phyloP scores from a whole-genome alignment of 1,140 invertebrate genomes.

The Teleogryllus occipitalis region DNA sequence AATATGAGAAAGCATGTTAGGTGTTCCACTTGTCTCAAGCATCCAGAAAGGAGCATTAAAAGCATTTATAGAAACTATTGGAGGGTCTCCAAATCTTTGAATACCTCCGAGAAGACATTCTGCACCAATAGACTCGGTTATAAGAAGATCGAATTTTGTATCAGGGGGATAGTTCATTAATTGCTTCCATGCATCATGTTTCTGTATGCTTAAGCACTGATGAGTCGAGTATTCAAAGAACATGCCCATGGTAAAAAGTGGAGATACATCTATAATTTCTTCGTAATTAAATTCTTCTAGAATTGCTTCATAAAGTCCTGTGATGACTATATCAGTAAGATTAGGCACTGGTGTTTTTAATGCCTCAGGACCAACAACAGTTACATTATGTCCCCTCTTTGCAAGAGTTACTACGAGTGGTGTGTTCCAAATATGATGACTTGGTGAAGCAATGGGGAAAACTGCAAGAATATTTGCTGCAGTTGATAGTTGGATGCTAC shows the following conservation, averaged over 20 bases:
- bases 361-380: conserved; percentile 25
- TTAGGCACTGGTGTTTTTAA: conserved; percentile 34
- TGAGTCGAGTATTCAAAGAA: background rate
- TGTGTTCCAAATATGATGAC: conserved; percentile 12
- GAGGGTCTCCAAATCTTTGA: conserved; percentile 30
- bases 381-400: background rate
- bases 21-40: background rate
- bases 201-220: background rate
- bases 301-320: background rate
- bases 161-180: conserved; percentile 8
- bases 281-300: background rate
- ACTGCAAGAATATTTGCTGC: conserved; percentile 23
- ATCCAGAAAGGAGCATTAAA: background rate
- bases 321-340: conserved; percentile 10
- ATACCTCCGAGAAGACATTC: conserved; percentile 45
- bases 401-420: background rate
- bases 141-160: conserved; percentile 42
- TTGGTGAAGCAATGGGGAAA: conserved; percentile 14
- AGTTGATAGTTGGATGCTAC: background rate
- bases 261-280: background rate
- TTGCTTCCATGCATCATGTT: background rate
- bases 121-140: conserved; percentile 44
- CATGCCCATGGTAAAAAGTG: background rate
- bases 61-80: conserved; percentile 31
- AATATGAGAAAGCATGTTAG: background rate